phyloP scores from a whole-genome alignment of 2,113 vertebrate genomes.

The Reinhardtius hippoglossoides region DNA sequence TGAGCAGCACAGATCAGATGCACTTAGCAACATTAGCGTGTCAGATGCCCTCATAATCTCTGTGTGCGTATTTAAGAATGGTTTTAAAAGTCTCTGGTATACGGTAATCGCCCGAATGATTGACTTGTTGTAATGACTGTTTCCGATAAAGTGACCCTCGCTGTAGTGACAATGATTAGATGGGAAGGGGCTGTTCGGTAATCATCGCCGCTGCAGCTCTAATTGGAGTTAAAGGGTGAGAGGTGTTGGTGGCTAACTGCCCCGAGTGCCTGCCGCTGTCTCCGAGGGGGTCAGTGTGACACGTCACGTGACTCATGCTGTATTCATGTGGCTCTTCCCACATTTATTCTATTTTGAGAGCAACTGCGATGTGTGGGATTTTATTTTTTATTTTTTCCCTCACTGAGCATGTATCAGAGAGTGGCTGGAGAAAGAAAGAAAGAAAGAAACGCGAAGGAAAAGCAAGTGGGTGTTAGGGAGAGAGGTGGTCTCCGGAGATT shows the following conservation, averaged over 20 bases:
- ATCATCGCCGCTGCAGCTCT: constrained; percentile 8
- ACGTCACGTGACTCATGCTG: constrained; percentile 37
- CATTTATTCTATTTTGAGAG: constrained; percentile 55
- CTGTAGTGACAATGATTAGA: neutral
- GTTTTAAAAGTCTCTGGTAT: neutral
- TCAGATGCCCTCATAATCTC: neutral
- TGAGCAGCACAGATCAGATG: neutral
- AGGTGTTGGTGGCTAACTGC: constrained; percentile 36
- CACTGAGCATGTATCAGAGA: neutral
- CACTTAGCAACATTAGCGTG: neutral
- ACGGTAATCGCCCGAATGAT: neutral
- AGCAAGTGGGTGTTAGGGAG: constrained; percentile 25
- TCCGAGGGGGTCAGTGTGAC: constrained; percentile 40
- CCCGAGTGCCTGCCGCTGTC: constrained; percentile 8
- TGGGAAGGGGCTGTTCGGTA: constrained; percentile 11
- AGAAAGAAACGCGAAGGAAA: constrained; percentile 4
- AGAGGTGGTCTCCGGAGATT: constrained; percentile 43
- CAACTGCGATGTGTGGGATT: constrained; percentile 43
- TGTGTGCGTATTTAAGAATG: neutral
- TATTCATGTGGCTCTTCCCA: constrained; percentile 27
- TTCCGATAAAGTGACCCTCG: neutral
- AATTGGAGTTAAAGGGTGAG: constrained; percentile 36
- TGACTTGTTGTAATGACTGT: constrained; percentile 1
- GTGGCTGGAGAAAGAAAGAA: constrained; percentile 9
- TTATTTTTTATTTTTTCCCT: constrained; percentile 19